A percentile compares a stretch with the other conserved stretches of the same genome.
Conservation (phyloP, 2,888 invertebrate species). For the Ferrisia virgata region DNA sequence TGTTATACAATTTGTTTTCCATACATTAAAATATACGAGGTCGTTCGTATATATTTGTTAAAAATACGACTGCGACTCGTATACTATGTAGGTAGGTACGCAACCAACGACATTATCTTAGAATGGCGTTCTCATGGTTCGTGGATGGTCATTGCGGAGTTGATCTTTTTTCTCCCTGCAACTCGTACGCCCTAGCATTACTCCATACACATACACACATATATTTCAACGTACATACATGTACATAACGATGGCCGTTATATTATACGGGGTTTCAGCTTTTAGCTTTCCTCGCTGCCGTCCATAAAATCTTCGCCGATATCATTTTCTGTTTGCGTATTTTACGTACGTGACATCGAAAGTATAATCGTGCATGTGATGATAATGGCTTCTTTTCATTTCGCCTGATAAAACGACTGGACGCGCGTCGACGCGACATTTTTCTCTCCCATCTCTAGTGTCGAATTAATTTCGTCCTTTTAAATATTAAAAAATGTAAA, state of each 20-base stretch:
- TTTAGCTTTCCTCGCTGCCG: conserved; percentile 11
- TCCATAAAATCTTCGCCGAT: conserved; percentile 14
- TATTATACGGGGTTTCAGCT: conserved; percentile 23
- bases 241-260: conserved; percentile 21
- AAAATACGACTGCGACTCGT: background rate
- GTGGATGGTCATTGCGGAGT: background rate
- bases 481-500: too few species aligned
- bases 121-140: background rate
- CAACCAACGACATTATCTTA: background rate
- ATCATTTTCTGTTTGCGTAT: conserved; percentile 32
- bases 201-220: too few species aligned
- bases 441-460: too few species aligned
- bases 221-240: background rate
- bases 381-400: conserved; percentile 33
- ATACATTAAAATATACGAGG: conserved; percentile 16
- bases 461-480: too few species aligned
- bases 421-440: background rate
- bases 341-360: conserved; percentile 22
- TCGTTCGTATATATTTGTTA: conserved; percentile 13
- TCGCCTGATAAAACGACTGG: background rate
- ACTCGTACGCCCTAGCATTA: background rate
- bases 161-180: background rate
- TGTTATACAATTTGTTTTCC: background rate
- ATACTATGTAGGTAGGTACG: too few species aligned
- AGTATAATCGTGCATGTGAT: conserved; percentile 28